Percentiles rank a stretch among this genome's conserved stretches.
These are phyloP conservation scores for Neofelis nebulosa DNA, from an alignment of 2,113 vertebrate species.

Conservation along the genomic window DNA sequence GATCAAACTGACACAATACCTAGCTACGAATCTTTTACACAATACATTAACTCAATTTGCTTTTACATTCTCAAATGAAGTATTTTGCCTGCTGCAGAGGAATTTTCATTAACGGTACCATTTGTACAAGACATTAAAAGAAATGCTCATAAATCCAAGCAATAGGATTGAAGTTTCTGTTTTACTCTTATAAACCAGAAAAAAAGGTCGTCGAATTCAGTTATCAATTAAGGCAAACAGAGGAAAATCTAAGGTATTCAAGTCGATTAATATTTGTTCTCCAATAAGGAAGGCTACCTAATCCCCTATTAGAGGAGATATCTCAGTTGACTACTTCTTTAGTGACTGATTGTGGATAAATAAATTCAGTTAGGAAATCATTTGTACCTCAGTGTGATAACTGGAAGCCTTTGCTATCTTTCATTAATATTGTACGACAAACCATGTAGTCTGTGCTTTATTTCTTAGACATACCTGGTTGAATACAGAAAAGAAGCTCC, in stretches of 20 bases:
- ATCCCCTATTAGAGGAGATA: not conserved
- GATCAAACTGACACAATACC: not conserved
- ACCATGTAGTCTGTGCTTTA: not conserved
- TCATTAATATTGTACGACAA: not conserved
- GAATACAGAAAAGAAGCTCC: not conserved
- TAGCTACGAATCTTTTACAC: slow-evolving; percentile 25
- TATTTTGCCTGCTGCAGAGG: slow-evolving; percentile 52
- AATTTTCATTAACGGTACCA: slow-evolving; percentile 53
- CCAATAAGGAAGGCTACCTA: not conserved
- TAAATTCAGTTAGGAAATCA: not conserved
- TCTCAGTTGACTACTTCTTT: not conserved
- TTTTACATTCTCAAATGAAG: slow-evolving; percentile 69
- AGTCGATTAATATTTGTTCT: not conserved
- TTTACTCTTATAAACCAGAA: not conserved
- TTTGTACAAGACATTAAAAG: slow-evolving; percentile 50
- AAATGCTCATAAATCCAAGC: slow-evolving; percentile 46
- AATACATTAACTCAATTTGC: slow-evolving; percentile 53
- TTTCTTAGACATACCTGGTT: slow-evolving; percentile 17
- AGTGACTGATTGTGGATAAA: not conserved
- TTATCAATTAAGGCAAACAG: slow-evolving; percentile 38
- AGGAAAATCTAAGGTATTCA: not conserved
- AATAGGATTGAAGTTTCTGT: slow-evolving; percentile 53
- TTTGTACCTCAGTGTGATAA: not conserved
- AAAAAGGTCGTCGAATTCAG: slow-evolving; percentile 17
- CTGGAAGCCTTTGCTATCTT: not conserved